Conservation (phyloP, 1,140 invertebrate genomes). For the Caenorhabditis remanei region DNA sequence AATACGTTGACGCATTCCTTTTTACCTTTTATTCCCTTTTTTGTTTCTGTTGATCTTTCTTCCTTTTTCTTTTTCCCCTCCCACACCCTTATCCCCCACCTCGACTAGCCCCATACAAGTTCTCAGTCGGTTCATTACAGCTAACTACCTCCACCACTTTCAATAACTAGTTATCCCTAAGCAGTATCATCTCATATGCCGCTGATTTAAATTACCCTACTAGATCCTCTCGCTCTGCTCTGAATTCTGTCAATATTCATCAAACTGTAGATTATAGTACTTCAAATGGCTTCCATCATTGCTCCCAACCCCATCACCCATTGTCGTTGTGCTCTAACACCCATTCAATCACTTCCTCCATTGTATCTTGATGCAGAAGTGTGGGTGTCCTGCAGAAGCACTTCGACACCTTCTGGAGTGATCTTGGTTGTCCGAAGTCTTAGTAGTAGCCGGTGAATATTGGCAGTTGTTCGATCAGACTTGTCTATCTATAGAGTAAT, state of each 20-base stretch:
- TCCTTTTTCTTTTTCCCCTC: neutral
- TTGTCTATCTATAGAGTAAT: neutral
- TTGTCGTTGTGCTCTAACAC: constrained; percentile 6
- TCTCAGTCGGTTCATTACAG: neutral
- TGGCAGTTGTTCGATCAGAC: constrained; percentile 11
- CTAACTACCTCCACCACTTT: neutral
- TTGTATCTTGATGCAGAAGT: neutral
- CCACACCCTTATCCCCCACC: neutral
- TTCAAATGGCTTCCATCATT: neutral
- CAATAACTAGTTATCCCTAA: neutral
- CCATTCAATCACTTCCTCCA: neutral
- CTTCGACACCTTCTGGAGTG: constrained; percentile 37
- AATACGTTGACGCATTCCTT: neutral
- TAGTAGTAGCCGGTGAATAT: neutral
- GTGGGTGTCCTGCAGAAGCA: constrained; percentile 43
- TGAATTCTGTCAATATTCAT: neutral
- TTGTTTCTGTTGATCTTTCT: neutral
- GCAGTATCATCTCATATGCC: too few relatives aligned
- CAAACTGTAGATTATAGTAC: too few relatives aligned
- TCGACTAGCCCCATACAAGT: neutral
- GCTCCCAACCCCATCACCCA: neutral
- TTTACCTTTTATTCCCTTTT: neutral
- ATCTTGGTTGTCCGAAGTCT: neutral
- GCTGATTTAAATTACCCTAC: neutral
- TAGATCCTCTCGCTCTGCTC: neutral